A percentile compares a stretch with the other conserved stretches of the same genome.
phyloP scores from a whole-genome alignment of 2,888 invertebrate species.

The Ophraella communa region DNA sequence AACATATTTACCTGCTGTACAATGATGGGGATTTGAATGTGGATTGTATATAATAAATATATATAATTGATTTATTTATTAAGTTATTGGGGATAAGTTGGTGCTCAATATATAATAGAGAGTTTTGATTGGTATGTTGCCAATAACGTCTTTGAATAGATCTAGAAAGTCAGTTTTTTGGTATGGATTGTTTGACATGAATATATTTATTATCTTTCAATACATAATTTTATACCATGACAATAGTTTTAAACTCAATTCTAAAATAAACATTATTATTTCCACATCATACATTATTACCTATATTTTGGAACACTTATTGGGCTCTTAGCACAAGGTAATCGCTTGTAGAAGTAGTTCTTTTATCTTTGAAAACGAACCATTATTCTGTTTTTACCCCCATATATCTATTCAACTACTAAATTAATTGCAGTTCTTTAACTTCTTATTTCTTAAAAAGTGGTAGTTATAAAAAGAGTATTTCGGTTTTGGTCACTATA shows the following conservation, averaged over 20 bases:
- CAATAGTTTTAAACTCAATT: background rate
- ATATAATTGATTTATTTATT: slow-evolving; percentile 31
- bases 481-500: too few species aligned
- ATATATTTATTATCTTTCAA: background rate
- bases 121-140: background rate
- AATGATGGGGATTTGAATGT: slow-evolving; percentile 42
- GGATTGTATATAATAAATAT: slow-evolving; percentile 17
- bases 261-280: too few species aligned
- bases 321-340: too few species aligned
- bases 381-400: too few species aligned
- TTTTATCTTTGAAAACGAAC: too few species aligned
- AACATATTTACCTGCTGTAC: slow-evolving; percentile 49
- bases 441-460: too few species aligned
- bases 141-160: slow-evolving; percentile 23
- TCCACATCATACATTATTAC: too few species aligned
- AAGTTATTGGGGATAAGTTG: slow-evolving; percentile 45
- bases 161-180: background rate
- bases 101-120: slow-evolving; percentile 55
- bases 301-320: too few species aligned
- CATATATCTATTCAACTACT: too few species aligned
- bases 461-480: too few species aligned
- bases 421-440: too few species aligned
- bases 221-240: background rate
- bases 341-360: too few species aligned
- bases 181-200: background rate